Base-by-base conservation (phyloP, 2,113 vertebrate genomes). In the Anser cygnoides region DNA sequence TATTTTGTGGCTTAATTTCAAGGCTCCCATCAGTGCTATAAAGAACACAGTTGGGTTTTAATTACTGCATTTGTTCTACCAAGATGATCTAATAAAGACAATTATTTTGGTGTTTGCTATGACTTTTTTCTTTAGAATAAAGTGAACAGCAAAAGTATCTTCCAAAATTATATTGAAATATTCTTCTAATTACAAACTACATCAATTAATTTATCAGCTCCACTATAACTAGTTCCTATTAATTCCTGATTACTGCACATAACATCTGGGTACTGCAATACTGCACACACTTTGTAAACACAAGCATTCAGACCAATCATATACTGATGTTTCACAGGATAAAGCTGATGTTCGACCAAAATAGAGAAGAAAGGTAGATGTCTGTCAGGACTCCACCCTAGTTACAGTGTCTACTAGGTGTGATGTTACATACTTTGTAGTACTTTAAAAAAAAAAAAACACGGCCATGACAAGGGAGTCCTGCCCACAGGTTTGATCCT, bases 21-120 rank as follows among this genome's bases (percentile, higher is more conserved):
- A 86, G 57, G 68, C 89, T 92, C 50, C 62, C 46, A 62, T 73
- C 55, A 70, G n/a, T 83, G 46, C 81, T 72, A 81, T 10, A 81
- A 90, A 89, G 50, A 77, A 92, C 33, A 86, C 35, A 86, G 49
- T 71, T 86, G 43, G 37, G n/a, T 55, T 95, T 93, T 94, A 95
- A 96, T 84, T 86, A 65, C 35, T 54, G 54, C 22, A 52, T 97
- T 81, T 62, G 18, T 79, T 44, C 21, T 78, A 90, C 10, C 9
- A 68, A 65, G 43, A 87, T 49, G 46, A 66, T 78, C 70, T 93
- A 92, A 68, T 49, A 89, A 81, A 90, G 73, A 29, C 72, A 19
- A 75, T 90, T 72, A 86, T 81, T 91, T 90, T 70, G 7, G 5
- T 59, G 43, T 71, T 94, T 95, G 17, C 57, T 72, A 43, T 31